Conservation (phyloP, 1,140 invertebrate genomes). For the Tenebrio molitor region DNA sequence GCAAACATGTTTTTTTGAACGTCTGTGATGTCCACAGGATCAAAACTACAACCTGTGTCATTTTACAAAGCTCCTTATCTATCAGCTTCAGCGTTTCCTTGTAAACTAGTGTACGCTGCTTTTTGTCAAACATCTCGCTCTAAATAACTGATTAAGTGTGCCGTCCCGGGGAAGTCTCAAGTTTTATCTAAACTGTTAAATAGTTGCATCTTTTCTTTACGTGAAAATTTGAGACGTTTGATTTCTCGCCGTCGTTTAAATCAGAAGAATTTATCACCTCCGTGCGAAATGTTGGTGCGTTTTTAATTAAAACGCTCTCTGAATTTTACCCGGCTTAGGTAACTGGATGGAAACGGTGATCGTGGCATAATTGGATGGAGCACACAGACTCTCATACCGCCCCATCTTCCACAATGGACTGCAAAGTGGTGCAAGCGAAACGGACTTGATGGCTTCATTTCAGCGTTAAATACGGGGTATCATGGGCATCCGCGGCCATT, state of each 20-base stretch:
- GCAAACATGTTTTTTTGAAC: too few species aligned
- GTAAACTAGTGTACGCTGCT: too few species aligned
- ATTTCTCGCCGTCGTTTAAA: neutral
- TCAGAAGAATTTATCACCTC: neutral
- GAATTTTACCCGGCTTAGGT: neutral
- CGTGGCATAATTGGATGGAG: neutral
- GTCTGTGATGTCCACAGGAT: too few species aligned
- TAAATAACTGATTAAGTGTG: too few species aligned
- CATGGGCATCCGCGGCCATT: neutral
- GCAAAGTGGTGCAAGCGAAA: conserved; percentile 4
- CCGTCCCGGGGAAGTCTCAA: too few species aligned
- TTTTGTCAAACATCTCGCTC: too few species aligned
- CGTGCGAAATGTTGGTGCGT: neutral
- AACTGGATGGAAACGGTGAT: neutral
- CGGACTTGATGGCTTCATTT: conserved; percentile 20
- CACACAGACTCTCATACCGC: neutral
- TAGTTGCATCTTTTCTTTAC: too few species aligned
- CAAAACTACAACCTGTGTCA: too few species aligned
- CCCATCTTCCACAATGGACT: neutral
- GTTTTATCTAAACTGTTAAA: too few species aligned
- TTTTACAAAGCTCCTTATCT: too few species aligned
- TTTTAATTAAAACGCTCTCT: conserved; percentile 6
- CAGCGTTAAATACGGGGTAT: neutral
- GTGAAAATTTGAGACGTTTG: too few species aligned
- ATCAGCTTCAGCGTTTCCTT: too few species aligned